These are phyloP conservation scores for Etheostoma spectabile DNA, from an alignment of 2,113 vertebrate species.

Conservation along the genomic window DNA sequence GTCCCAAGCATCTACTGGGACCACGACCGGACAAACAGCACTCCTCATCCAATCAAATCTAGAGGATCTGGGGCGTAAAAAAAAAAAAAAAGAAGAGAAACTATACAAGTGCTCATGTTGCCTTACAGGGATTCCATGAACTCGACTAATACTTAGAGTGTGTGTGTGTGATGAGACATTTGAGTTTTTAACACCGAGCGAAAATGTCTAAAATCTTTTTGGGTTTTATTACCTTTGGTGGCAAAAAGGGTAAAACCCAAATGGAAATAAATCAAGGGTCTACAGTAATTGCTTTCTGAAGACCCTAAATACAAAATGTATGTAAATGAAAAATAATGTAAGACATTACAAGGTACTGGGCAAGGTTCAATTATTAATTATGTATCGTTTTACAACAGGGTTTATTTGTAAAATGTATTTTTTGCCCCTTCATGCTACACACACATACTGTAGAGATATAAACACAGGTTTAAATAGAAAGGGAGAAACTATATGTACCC, in stretches of 20 bases:
- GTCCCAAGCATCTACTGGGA: neutral
- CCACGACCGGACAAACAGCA: neutral
- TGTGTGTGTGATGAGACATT: neutral
- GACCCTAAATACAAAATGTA: neutral
- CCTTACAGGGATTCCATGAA: too few relatives aligned
- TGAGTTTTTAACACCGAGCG: neutral
- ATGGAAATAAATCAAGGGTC: neutral
- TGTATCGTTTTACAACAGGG: neutral
- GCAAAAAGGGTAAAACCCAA: neutral
- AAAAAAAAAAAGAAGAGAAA: too few relatives aligned
- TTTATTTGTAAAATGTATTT: neutral
- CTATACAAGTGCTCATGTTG: too few relatives aligned
- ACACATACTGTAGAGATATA: neutral
- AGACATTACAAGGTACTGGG: neutral
- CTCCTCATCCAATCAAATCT: too few relatives aligned
- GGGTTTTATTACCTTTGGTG: neutral
- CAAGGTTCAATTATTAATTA: neutral
- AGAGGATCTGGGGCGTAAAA: too few relatives aligned
- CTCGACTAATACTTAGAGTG: neutral
- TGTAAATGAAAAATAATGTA: neutral
- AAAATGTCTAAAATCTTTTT: too few relatives aligned
- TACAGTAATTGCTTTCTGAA: neutral
- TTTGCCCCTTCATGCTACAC: too few relatives aligned
- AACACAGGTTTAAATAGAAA: neutral
- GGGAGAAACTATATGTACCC: neutral